Evolutionary conservation across 2,113 vertebrate genomes (phyloP), one percentile per base, ranked within the genome.

Genomic region (Galemys pyrenaicus): DNA sequence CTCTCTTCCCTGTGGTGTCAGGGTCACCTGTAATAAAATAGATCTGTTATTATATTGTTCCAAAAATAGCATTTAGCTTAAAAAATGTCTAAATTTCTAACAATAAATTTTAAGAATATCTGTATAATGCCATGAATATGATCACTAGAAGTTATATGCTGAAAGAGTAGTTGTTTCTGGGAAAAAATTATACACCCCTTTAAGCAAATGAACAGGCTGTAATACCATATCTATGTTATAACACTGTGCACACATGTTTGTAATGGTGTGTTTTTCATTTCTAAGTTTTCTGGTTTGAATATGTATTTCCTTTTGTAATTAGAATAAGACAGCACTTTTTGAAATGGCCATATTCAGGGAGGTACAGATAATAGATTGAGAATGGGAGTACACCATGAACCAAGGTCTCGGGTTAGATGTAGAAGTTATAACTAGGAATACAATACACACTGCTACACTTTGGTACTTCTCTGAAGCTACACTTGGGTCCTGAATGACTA

Each of bases 11-110:
- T 87, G 35, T 79, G 26, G 12, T 82, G 26, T 58, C 70, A 60
- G 28, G 26, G 11, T 37, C 39, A 77, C 30, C 26, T 35, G 0
- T 49, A 51, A 73, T 67, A 87, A 91, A 67, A 83, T 2, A 51
- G 56, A 87, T n/a, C 30, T 60, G 60, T 28, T n/a, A 51, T n/a
- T 37, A 86, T 11, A 89, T 35, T 28, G 68, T 93, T 46, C 24
- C 15, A 81, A 82, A 87, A 41, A 12, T 8, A 82, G 19, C 10
- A 89, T 41, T 79, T 12, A 73, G 22, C 70, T 56, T 9, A 30
- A 62, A 49, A 94, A 83, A 80, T 39, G 22, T 68, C 35, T 73
- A 89, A 65, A 92, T 44, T 77, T 56, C 24, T 51, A 94, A 81
- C 5, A 54, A 62, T 78, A 65, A 78, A 41, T 58, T 32, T 60